A percentile compares a stretch with the other conserved stretches of the same genome.
phyloP scores from a whole-genome alignment of 2,888 invertebrate genomes.

The Merodon equestris region DNA sequence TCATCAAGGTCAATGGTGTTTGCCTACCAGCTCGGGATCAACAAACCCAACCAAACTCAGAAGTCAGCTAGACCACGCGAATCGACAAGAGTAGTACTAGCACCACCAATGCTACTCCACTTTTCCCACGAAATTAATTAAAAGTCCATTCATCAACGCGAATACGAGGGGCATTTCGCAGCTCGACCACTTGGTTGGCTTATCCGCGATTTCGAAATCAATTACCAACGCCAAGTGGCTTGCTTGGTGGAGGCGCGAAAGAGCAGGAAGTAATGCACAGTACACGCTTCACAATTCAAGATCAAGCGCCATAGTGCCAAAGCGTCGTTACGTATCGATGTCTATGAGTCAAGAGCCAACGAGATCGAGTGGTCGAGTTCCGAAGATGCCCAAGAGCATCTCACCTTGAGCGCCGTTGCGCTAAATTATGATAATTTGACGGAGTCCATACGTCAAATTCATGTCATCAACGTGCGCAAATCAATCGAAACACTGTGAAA shows the following conservation, averaged over 20 bases:
- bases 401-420: not conserved
- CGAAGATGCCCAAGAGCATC: too few relatives aligned
- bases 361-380: too few relatives aligned
- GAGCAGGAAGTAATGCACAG: not conserved
- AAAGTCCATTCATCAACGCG: constrained; percentile 51
- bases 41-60: constrained; percentile 8
- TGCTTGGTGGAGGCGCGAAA: not conserved
- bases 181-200: not conserved
- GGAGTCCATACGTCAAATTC: constrained; percentile 52
- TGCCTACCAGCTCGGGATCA: constrained; percentile 40
- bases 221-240: constrained; percentile 14
- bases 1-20: constrained; percentile 40
- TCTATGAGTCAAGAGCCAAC: too few relatives aligned
- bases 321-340: too few relatives aligned
- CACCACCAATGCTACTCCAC: constrained; percentile 13
- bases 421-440: constrained; percentile 23
- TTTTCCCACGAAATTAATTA: constrained; percentile 49
- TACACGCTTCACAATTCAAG: constrained; percentile 42
- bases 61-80: too few relatives aligned
- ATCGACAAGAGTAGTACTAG: not conserved
- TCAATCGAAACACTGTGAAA: constrained; percentile 50
- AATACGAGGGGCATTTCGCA: constrained; percentile 33
- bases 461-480: constrained; percentile 54
- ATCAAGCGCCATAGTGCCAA: too few relatives aligned
- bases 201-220: constrained; percentile 19